Percentiles rank a stretch among this genome's conserved stretches.
phyloP scores from a whole-genome alignment of 2,888 invertebrate genomes.

The Microdon myrmicae region DNA sequence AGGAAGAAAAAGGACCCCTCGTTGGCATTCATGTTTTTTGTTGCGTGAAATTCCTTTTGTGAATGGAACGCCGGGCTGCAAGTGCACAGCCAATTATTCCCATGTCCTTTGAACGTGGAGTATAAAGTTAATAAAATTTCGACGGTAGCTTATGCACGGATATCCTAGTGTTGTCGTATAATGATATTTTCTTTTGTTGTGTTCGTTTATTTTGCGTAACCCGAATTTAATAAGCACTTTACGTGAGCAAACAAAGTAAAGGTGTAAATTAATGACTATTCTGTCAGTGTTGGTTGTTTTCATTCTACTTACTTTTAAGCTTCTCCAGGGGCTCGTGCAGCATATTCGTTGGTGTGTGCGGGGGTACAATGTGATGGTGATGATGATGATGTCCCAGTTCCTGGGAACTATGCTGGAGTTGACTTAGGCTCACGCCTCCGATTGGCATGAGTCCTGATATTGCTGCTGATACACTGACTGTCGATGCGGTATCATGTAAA shows the following conservation, averaged over 20 bases:
- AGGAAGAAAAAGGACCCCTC: slow-evolving; percentile 31
- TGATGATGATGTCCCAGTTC: slow-evolving; percentile 70
- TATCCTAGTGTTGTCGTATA: slow-evolving; percentile 12
- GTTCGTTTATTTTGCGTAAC: slow-evolving; percentile 4
- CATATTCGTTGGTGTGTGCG: slow-evolving; percentile 68
- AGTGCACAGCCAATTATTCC: not conserved
- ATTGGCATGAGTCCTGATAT: slow-evolving; percentile 71
- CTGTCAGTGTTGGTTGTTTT: too few species aligned
- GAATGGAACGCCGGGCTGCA: slow-evolving; percentile 43
- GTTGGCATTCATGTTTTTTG: not conserved
- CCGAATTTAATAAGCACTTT: not conserved
- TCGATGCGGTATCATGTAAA: slow-evolving; percentile 70
- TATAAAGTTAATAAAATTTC: slow-evolving; percentile 19
- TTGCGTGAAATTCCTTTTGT: not conserved
- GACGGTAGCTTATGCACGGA: slow-evolving; percentile 18
- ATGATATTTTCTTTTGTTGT: not conserved
- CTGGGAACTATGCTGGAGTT: slow-evolving; percentile 66
- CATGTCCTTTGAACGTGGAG: slow-evolving; percentile 14
- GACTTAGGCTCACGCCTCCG: slow-evolving; percentile 58
- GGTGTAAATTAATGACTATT: slow-evolving; percentile 12
- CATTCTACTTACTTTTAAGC: slow-evolving; percentile 73
- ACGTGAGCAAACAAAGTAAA: slow-evolving; percentile 1
- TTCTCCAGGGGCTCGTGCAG: slow-evolving; percentile 77
- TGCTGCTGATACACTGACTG: slow-evolving; percentile 71
- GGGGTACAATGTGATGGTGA: slow-evolving; percentile 70